These are phyloP conservation scores for Drosophila hawaiiensis DNA, from an alignment of 2,888 invertebrate species.

Conservation along the genomic window DNA sequence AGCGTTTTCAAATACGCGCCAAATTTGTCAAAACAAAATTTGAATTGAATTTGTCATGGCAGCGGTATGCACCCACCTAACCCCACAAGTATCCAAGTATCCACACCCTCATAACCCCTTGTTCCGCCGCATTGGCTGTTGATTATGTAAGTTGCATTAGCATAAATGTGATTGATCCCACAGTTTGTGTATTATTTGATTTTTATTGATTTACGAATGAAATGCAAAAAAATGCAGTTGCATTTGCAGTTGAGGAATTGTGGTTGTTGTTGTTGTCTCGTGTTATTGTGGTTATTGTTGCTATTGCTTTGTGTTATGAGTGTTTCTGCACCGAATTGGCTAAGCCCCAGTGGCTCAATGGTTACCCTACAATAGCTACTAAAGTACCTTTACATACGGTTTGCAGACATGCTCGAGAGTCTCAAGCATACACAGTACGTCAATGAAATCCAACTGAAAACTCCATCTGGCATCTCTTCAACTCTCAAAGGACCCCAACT, in stretches of 20 bases:
- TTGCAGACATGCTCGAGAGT: background rate
- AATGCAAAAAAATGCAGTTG: slow-evolving; percentile 79
- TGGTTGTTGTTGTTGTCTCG: background rate
- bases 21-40: slow-evolving; percentile 77
- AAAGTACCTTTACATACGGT: background rate
- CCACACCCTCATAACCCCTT: slow-evolving; percentile 6
- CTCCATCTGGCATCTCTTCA: background rate
- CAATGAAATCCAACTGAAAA: background rate
- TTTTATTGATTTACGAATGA: slow-evolving; percentile 77
- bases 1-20: slow-evolving; percentile 59
- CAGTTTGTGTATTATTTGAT: slow-evolving; percentile 75
- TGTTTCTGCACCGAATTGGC: slow-evolving; percentile 64
- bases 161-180: slow-evolving; percentile 80
- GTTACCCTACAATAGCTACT: slow-evolving; percentile 61
- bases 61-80: slow-evolving; percentile 14
- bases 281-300: slow-evolving; percentile 17
- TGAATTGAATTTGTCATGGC: slow-evolving; percentile 76
- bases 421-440: background rate
- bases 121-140: slow-evolving; percentile 13
- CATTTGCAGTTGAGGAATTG: slow-evolving; percentile 44
- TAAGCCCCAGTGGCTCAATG: slow-evolving; percentile 56
- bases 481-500: slow-evolving; percentile 3
- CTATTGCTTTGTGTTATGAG: slow-evolving; percentile 66
- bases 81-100: slow-evolving; percentile 1
- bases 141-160: slow-evolving; percentile 77